Conservation (phyloP, 2,888 invertebrate species). For the Acholoe squamosa region DNA sequence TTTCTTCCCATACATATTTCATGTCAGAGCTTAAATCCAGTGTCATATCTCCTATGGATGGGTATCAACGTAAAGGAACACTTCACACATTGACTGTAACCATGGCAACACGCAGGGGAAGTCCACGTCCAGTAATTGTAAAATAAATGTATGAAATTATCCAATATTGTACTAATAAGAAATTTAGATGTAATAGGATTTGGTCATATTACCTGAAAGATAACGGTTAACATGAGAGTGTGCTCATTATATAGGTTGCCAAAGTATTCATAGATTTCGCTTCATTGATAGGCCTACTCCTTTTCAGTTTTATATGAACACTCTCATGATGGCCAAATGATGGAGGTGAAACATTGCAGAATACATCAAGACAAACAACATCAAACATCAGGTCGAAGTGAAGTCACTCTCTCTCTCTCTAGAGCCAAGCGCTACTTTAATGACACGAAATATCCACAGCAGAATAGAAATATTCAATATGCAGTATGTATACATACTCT, state of each 20-base stretch:
- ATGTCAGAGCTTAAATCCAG: neutral
- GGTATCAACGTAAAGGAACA: neutral
- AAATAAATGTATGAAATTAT: neutral
- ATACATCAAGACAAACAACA: conserved; percentile 18
- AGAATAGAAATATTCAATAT: neutral
- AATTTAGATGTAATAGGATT: neutral
- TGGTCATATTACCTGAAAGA: neutral
- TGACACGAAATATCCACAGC: neutral
- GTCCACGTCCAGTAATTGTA: neutral
- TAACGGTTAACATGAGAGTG: neutral
- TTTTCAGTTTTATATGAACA: neutral
- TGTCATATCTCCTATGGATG: neutral
- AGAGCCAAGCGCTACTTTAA: conserved; percentile 23
- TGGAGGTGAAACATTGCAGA: neutral
- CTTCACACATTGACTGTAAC: neutral
- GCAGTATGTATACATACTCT: neutral
- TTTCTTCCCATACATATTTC: neutral
- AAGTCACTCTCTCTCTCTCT: conserved; percentile 14
- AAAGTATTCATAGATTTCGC: neutral
- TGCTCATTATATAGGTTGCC: neutral
- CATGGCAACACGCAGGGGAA: too few species aligned
- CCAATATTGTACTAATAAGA: neutral
- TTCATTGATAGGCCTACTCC: neutral
- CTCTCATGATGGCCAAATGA: neutral
- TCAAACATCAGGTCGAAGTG: conserved; percentile 6